Percentiles rank a stretch among this genome's conserved stretches.
Conservation (phyloP, 2,113 vertebrate species). For the Micromys minutus region DNA sequence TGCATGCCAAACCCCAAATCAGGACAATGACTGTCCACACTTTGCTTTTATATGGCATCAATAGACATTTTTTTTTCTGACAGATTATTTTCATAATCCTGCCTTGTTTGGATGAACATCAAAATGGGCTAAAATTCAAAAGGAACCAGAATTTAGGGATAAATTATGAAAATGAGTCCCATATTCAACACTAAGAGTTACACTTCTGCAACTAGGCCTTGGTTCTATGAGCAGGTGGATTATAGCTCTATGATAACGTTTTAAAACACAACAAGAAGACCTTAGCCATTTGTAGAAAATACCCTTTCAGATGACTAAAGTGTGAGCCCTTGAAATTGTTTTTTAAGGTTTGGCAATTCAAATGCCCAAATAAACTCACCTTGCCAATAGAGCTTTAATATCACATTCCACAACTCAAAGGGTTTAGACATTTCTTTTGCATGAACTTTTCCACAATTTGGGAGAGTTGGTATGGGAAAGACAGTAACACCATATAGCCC, state of each 20-base stretch:
- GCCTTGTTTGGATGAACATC: not conserved
- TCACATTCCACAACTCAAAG: not conserved
- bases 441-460: not conserved
- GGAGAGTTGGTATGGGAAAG: not conserved
- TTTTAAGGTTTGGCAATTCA: not conserved
- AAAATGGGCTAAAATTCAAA: not conserved
- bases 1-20: not conserved
- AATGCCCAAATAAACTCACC: not conserved
- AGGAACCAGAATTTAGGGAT: not conserved
- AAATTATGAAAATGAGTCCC: not conserved
- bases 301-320: not conserved
- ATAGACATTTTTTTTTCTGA: not conserved
- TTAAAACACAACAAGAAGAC: not conserved
- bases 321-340: not conserved
- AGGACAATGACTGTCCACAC: not conserved
- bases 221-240: not conserved
- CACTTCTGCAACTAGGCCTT: not conserved
- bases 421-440: not conserved
- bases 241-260: not conserved
- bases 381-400: conserved; percentile 2
- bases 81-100: not conserved
- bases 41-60: not conserved
- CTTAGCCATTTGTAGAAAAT: not conserved
- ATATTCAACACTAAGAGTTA: not conserved
- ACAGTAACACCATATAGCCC: too few relatives aligned